Evolutionary conservation across 1,140 invertebrate genomes (phyloP), one percentile per base, ranked within the genome.

Genomic region (Physella acuta): DNA sequence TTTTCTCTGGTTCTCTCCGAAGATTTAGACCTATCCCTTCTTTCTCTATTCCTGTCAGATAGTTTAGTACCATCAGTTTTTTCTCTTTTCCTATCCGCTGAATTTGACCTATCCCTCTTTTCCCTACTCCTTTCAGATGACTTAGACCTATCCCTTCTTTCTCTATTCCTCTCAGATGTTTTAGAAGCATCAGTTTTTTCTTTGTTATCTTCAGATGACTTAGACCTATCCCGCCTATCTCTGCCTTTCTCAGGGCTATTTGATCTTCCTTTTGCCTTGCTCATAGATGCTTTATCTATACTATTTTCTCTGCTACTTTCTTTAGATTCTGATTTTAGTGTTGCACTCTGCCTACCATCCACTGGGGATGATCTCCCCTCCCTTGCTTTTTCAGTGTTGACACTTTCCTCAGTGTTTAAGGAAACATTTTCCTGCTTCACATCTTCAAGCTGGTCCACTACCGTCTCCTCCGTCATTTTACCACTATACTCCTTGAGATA

Each of bases 171-270:
- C 44, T 49, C 11, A 49, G 44, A 49, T 49, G 58, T 11, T 31
- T 20, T 30, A 11, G 58, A 60, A 11, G 8, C 33, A 60, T 17
- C 58, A 14, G 5, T 55, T 55, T 30, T 34, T 36, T 36, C 34
- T 60, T 39, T 51, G 16, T 51, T 63, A 17, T 24, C 49, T 30
- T 68, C 55, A 5, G 49, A 30, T 33, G 65, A 68, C 28, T 31
- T 59, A 3, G 65, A 68, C 20, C 65, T 58, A 24, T 59, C 28
- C 59, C 53, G n/a, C 36, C 53, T 68, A 14, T 56, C 52, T 59
- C 55, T 68, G 26, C 33, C 39, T 44, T 36, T 68, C 65, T 44
- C 3, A 5, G 63, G 24, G n/a, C n/a, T n/a, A 11, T 28, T 34
- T 31, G 28, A 5, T 14, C 24, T 34, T 51, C 49, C 36, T 31